phyloP scores from a whole-genome alignment of 2,888 invertebrate species.

The Theodoxus fluviatilis region DNA sequence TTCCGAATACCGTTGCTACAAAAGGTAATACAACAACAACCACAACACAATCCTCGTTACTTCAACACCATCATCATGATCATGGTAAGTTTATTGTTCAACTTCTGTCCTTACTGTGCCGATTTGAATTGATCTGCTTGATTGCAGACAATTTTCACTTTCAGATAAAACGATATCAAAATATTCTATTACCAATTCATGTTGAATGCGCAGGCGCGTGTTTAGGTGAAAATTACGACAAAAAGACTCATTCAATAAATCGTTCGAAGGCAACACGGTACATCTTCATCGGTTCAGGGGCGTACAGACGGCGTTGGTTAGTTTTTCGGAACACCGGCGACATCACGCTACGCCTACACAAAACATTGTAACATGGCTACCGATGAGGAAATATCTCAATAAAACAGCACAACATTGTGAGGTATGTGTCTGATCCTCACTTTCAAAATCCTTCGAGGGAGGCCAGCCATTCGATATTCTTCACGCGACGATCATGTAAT shows the following conservation, averaged over 20 bases:
- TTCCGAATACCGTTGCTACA: not conserved
- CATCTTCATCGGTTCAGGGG: no score
- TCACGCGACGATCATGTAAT: slow-evolving; percentile 16
- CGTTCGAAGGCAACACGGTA: no score
- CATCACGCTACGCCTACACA: not conserved
- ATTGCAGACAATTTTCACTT: not conserved
- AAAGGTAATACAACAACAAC: not conserved
- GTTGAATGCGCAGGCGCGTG: no score
- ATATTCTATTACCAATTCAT: no score
- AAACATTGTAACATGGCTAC: not conserved
- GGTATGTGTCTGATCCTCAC: slow-evolving; percentile 18
- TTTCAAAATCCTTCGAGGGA: slow-evolving; percentile 29
- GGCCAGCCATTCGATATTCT: slow-evolving; percentile 29
- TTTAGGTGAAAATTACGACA: no score
- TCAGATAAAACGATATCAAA: no score
- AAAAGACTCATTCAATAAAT: no score
- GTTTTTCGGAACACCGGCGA: not conserved
- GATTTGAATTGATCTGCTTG: not conserved
- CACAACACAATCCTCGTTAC: not conserved
- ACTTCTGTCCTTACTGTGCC: not conserved
- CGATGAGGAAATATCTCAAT: not conserved
- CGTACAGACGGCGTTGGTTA: no score
- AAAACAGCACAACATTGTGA: not conserved
- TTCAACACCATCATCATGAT: not conserved
- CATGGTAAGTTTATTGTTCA: not conserved